Base-by-base conservation (phyloP, 2,797 vertebrate genomes). In the Enteromius thamalakanensis region DNA sequence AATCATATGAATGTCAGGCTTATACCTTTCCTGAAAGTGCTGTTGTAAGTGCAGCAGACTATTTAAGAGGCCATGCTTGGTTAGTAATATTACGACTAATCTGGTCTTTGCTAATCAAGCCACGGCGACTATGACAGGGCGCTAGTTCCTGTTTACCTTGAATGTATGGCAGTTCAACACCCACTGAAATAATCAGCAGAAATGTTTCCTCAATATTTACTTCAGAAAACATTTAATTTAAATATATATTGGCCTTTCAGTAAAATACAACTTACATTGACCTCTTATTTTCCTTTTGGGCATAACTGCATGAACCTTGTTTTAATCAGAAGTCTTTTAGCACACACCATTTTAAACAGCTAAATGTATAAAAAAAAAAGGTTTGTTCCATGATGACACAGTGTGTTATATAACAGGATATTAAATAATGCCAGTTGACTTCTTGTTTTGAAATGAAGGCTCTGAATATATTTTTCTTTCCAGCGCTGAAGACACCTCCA, bases 401-500 rank as follows among this genome's bases (percentile, higher is more conserved):
- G 45, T 23, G 7, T 29, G 7, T 45, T 76, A 19, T 60, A 32
- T 53, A 21, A 26, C 40, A 47, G 55, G n/a, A 40, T 45, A 32
- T 74, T 76, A 64, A 17, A 42, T 80, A 2, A 82, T 37, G 9
- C 34, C 47, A 58, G 76, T 62, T 37, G 65, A 78, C 6, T 51
- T 6, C 1, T 70, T 17, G 17, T 23, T 51, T 51, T 62, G 68
- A 71, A 79, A 76, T 81, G 12, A 55, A 21, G 26, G 34, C 34
- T 17, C 15, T 64, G 60, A 32, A 64, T 64, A 32, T 77, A 14
- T 89, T 90, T 49, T 12, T 21, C 64, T 88, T 87, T 68, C 68
- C 88, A 99, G 98, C 97, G 84, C 93, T 99, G 93, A 99, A 99
- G 94, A 97, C 96, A 85, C 97, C 97, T 82, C 96, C 95, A 85